Evolutionary conservation across 2,113 vertebrate species (phyloP).

Genomic region (Ciconia stormi): DNA sequence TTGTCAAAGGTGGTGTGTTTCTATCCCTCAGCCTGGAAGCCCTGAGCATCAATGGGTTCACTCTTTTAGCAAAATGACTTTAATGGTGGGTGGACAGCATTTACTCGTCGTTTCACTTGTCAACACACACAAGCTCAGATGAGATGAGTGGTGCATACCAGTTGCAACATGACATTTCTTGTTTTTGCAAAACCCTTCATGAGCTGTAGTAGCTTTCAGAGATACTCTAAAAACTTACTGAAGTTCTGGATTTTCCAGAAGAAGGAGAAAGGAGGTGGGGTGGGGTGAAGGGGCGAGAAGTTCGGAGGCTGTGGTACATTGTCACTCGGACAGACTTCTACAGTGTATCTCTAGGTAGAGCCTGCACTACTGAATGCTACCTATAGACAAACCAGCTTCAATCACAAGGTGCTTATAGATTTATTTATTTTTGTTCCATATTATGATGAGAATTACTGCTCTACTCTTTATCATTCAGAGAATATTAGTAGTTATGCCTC

Average conservation of each 20-base stretch:
- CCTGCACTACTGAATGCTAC: background rate
- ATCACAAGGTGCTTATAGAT: background rate
- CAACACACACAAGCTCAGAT: background rate
- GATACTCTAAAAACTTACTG: background rate
- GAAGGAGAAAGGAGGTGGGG: background rate
- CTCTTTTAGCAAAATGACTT: background rate
- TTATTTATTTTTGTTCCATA: background rate
- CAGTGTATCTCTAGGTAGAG: background rate
- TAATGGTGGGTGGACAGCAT: background rate
- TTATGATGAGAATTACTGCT: background rate
- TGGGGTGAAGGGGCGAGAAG: background rate
- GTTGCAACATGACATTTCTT: background rate
- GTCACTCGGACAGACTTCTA: background rate
- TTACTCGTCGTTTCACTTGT: background rate
- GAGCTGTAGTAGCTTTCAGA: background rate
- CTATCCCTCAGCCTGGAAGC: background rate
- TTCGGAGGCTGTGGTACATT: rapidly evolving
- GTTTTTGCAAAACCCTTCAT: background rate
- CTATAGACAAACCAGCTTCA: background rate
- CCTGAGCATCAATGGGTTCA: background rate
- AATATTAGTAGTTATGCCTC: background rate
- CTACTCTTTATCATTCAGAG: background rate
- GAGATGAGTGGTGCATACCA: background rate
- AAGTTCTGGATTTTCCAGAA: background rate
- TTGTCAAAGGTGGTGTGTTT: background rate